phyloP scores from a whole-genome alignment of 1,140 invertebrate species.

The Drosophila paulistorum region DNA sequence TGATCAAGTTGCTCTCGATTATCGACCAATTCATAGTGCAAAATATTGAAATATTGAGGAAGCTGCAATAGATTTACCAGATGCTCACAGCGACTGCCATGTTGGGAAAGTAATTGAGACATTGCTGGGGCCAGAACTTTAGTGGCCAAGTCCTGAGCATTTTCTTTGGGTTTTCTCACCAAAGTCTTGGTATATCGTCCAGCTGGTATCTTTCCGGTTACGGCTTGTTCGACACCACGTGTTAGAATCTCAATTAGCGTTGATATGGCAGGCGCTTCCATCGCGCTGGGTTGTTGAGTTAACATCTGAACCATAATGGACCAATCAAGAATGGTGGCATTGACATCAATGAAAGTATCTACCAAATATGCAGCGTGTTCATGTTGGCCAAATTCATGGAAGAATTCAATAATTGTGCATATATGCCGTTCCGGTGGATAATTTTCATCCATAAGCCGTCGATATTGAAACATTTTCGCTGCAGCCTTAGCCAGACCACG shows the following conservation, averaged over 20 bases:
- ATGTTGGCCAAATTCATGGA: constrained; percentile 15
- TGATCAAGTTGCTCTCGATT: neutral
- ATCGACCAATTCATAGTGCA: neutral
- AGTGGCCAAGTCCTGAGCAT: constrained; percentile 21
- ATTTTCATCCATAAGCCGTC: neutral
- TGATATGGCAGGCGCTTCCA: neutral
- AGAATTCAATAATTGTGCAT: constrained; percentile 31
- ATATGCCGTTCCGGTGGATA: neutral
- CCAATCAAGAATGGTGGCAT: constrained; percentile 40
- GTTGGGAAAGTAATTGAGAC: constrained; percentile 13
- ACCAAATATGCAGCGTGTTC: constrained; percentile 63
- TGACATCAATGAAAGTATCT: constrained; percentile 40
- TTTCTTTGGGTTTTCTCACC: neutral
- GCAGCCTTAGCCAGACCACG: constrained; percentile 54
- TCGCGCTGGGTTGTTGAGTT: neutral
- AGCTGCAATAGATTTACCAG: constrained; percentile 47
- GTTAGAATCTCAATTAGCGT: constrained; percentile 53
- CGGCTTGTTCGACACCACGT: constrained; percentile 44
- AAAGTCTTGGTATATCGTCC: constrained; percentile 53
- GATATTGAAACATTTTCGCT: constrained; percentile 24
- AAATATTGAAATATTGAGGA: constrained; percentile 25
- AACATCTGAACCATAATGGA: constrained; percentile 47
- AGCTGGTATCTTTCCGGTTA: constrained; percentile 48
- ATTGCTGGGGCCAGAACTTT: constrained; percentile 18
- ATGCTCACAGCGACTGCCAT: neutral